These are phyloP conservation scores for Etia nguti DNA, from an alignment of 2,113 vertebrate species.

Conservation along the genomic window DNA sequence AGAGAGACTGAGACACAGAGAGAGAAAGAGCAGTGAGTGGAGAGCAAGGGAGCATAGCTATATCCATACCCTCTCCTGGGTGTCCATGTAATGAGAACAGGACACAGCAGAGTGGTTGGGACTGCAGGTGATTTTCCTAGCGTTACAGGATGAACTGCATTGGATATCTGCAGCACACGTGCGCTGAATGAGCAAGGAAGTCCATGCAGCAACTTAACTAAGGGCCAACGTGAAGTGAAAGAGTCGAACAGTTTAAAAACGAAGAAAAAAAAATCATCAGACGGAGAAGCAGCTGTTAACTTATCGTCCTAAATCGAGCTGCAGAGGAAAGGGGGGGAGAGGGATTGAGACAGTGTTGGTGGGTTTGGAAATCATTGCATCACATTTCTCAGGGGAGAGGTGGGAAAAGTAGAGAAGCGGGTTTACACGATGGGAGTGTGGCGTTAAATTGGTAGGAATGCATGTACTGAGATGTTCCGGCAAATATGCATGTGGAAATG, in stretches of 20 bases:
- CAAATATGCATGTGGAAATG: neutral
- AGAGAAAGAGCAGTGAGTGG: neutral
- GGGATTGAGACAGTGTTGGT: neutral
- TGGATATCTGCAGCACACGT: neutral
- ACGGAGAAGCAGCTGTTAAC: neutral
- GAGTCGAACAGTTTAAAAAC: neutral
- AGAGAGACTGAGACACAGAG: neutral
- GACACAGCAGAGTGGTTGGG: conserved; percentile 33
- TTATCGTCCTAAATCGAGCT: conserved; percentile 14
- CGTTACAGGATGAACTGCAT: neutral
- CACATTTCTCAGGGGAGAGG: conserved; percentile 4
- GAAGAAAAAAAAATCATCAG: neutral
- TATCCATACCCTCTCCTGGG: conserved; percentile 28
- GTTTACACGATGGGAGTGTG: conserved; percentile 7
- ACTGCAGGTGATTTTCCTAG: conserved; percentile 21
- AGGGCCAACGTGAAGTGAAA: conserved; percentile 1
- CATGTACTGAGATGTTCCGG: neutral
- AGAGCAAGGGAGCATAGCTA: neutral
- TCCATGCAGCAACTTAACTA: neutral
- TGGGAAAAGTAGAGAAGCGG: neutral
- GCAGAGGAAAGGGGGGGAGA: neutral
- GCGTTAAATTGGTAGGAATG: neutral
- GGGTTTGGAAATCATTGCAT: conserved; percentile 30
- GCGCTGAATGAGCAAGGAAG: conserved; percentile 12
- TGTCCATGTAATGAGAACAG: conserved; percentile 43